Conservation (phyloP, 1,140 invertebrate genomes). For the Drosophila serrata region DNA sequence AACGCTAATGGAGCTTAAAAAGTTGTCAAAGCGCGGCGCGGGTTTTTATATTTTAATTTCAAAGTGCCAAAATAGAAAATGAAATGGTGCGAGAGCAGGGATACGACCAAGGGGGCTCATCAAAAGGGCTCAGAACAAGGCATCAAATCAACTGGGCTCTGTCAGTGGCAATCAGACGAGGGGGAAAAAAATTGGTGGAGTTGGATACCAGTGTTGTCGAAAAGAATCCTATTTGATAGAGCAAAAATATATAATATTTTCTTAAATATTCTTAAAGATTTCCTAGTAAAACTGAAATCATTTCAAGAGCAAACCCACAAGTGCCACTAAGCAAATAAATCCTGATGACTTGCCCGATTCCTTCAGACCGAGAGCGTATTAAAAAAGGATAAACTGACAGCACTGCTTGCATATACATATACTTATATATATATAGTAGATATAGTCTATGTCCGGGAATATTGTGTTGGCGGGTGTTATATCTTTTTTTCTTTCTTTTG, state of each 20-base stretch:
- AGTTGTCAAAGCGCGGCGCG: constrained; percentile 79
- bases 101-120: constrained; percentile 14
- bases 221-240: not conserved
- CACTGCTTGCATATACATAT: constrained; percentile 4
- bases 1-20: constrained; percentile 83
- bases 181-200: constrained; percentile 36
- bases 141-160: constrained; percentile 66
- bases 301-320: not conserved
- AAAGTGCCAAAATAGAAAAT: constrained; percentile 79
- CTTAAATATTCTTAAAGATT: not conserved
- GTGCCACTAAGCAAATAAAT: not conserved
- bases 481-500: constrained; percentile 3
- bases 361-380: constrained; percentile 7
- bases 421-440: constrained; percentile 12
- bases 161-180: constrained; percentile 68
- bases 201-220: not conserved
- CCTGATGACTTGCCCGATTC: not conserved
- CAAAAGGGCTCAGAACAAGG: constrained; percentile 37
- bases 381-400: constrained; percentile 18
- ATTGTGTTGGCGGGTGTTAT: constrained; percentile 5
- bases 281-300: not conserved
- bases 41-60: constrained; percentile 83
- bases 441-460: constrained; percentile 29
- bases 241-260: not conserved
- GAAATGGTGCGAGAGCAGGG: constrained; percentile 52